Evolutionary conservation across 1,140 invertebrate genomes (phyloP), one percentile per base, ranked within the genome.

Genomic region (Pseudomyrmex flavicornis): DNA sequence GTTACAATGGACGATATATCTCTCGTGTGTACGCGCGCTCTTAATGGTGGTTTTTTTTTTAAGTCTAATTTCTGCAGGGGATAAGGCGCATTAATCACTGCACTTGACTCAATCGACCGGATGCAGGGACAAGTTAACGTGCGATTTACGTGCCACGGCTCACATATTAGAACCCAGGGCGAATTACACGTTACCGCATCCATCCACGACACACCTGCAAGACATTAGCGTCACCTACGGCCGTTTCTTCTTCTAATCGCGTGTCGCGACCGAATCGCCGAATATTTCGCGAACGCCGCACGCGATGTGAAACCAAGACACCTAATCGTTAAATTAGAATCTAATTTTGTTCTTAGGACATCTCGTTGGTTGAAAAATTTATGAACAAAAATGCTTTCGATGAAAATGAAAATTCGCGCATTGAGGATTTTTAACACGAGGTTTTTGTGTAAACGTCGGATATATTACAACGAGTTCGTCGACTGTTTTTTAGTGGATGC

Each of bases 171-270:
- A 79, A 35, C 50, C 50, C 13, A 1, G 65, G 20, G 65, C 54
- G 17, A 79, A 79, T 69, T 59, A 79, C 58, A 22, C 44, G 70
- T 79, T 48, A 70, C 48, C 54, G 69, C 76, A 79, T 79, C 44
- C 65, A 70, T 70, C 76, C 54, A 79, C 54, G 65, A 70, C 52
- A 59, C 65, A 65, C 73, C 35, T 46, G 73, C 12, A 79, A 79
- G 76, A 79, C 76, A 70, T 79, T 79, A 79, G 66, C 76, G 65
- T 79, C 76, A 46, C 15, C 65, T 4, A 70, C 15, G 20, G 44
- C 44, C 52, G 76, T 70, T 79, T 58, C 65, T 65, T 79, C 44
- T 69, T 35, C 35, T 79, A 70, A 79, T 79, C 76, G 76, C 63
- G 63, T 79, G 75, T 69, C 52, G 63, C 65, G 65, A 17, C 17